phyloP scores from a whole-genome alignment of 2,888 invertebrate species.

The Limenitis camilla region DNA sequence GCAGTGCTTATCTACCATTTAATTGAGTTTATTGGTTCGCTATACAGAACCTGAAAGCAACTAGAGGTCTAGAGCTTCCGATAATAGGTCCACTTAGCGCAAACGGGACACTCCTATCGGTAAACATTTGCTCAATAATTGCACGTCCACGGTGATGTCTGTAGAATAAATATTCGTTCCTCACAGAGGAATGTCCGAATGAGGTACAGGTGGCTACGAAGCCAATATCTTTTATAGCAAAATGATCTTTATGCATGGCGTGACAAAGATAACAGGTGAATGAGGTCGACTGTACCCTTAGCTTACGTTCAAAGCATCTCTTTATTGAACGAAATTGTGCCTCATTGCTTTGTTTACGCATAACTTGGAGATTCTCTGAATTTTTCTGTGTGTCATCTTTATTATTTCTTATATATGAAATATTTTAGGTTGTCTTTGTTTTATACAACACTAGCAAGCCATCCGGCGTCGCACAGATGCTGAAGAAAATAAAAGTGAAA shows the following conservation, averaged over 20 bases:
- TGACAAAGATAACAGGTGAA: slow-evolving; percentile 6
- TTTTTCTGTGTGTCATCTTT: slow-evolving; percentile 11
- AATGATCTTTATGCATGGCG: slow-evolving; percentile 3
- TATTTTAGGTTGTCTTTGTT: background rate
- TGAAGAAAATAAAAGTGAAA: too few relatives aligned
- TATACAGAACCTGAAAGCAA: slow-evolving; percentile 42
- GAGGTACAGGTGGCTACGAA: slow-evolving; percentile 38
- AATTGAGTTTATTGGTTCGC: slow-evolving; percentile 7
- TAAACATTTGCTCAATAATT: slow-evolving; percentile 72
- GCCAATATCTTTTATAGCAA: slow-evolving; percentile 23
- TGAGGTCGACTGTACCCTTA: slow-evolving; percentile 15
- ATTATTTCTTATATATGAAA: slow-evolving; percentile 11
- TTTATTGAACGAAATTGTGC: slow-evolving; percentile 61
- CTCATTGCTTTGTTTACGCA: slow-evolving; percentile 60
- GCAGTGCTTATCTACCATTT: background rate
- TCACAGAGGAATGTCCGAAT: slow-evolving; percentile 46
- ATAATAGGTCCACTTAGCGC: slow-evolving; percentile 57
- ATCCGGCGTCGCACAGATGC: too few relatives aligned
- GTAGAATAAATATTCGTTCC: slow-evolving; percentile 60
- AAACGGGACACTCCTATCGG: slow-evolving; percentile 52
- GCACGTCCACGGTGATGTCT: slow-evolving; percentile 61
- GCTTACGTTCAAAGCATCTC: slow-evolving; percentile 51
- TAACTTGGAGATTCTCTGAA: slow-evolving; percentile 38
- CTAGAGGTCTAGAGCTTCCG: slow-evolving; percentile 54
- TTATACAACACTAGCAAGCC: too few relatives aligned